A percentile compares a stretch with the other conserved stretches of the same genome.
phyloP scores from a whole-genome alignment of 2,113 vertebrate genomes.

The Upupa epops region DNA sequence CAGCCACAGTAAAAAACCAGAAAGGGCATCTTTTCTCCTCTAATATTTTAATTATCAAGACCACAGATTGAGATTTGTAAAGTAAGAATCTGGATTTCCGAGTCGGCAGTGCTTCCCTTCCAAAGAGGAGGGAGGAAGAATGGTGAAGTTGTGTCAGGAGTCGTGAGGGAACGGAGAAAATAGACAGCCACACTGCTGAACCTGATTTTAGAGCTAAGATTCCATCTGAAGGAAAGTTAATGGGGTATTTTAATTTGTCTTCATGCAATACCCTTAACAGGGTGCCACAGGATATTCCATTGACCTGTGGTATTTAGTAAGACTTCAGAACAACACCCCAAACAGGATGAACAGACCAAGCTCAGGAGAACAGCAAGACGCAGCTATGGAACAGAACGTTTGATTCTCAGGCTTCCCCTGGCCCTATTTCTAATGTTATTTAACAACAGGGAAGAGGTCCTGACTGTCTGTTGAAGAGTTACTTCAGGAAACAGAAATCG shows the following conservation, averaged over 20 bases:
- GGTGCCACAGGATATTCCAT: background rate
- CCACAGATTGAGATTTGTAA: background rate
- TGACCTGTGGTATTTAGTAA: background rate
- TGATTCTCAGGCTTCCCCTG: background rate
- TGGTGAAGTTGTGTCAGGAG: background rate
- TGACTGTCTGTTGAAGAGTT: background rate
- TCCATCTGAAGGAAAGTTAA: background rate
- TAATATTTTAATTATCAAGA: background rate
- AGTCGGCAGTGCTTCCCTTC: background rate
- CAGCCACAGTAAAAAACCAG: background rate
- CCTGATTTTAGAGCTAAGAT: background rate
- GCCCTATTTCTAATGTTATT: background rate
- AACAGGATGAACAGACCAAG: background rate
- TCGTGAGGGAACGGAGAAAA: background rate
- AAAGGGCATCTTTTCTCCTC: slow-evolving; percentile 13
- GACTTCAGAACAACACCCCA: background rate
- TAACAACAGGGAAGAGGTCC: background rate
- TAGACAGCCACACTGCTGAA: background rate
- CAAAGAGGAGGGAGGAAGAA: background rate
- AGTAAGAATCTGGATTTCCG: background rate
- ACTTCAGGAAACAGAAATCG: background rate
- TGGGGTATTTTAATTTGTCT: background rate
- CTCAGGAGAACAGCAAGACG: fast-evolving
- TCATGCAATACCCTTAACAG: background rate
- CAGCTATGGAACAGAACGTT: background rate